Evolutionary conservation across 2,113 vertebrate genomes (phyloP).

Genomic region (Dasyprocta punctata): DNA sequence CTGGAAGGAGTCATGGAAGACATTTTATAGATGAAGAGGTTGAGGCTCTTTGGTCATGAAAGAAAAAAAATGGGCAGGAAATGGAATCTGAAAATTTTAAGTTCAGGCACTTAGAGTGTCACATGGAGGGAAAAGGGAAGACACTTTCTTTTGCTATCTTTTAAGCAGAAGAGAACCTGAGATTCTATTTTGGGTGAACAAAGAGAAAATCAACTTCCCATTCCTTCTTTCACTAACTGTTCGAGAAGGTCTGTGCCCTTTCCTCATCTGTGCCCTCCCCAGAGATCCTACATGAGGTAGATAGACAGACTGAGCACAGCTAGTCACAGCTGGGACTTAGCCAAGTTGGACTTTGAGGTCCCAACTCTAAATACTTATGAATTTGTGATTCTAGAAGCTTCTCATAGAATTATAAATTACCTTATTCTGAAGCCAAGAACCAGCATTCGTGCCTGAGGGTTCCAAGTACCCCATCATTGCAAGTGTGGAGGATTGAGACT

Average conservation of each 20-base stretch:
- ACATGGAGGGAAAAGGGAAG: neutral
- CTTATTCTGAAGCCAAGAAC: neutral
- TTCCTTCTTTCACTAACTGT: neutral
- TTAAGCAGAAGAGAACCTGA: neutral
- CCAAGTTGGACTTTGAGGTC: neutral
- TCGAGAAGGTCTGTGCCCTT: rapidly evolving
- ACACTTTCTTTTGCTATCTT: neutral
- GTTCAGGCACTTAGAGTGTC: neutral
- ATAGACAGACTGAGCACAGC: neutral
- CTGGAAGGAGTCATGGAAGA: neutral
- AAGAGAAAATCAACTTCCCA: neutral
- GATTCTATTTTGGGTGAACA: neutral
- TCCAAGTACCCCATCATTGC: neutral
- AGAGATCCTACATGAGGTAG: neutral
- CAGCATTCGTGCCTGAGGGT: neutral
- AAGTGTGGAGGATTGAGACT: neutral
- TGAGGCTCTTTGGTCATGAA: neutral
- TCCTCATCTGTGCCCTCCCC: no score
- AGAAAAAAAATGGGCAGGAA: neutral
- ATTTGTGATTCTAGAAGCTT: neutral
- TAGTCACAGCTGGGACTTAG: neutral
- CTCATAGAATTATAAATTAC: neutral
- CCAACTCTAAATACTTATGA: neutral
- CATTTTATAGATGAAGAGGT: neutral
- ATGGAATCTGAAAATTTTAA: neutral